Evolutionary conservation across 2,797 vertebrate species (phyloP).

Genomic region (Orestias chungarensis): DNA sequence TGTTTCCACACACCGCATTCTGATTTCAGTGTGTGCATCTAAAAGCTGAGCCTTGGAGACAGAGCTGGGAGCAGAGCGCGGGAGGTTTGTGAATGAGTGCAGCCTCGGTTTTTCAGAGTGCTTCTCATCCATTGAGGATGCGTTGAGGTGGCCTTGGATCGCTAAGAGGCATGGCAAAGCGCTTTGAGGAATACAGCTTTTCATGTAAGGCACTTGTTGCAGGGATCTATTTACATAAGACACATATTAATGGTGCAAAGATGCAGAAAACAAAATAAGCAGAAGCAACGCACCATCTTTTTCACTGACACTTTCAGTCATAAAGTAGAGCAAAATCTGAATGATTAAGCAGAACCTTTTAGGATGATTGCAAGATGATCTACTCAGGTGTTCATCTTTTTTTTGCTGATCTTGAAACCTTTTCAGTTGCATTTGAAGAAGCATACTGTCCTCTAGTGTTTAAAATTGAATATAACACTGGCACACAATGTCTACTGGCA

Average conservation of each 20-base stretch:
- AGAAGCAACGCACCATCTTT: background rate
- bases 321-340: conserved; percentile 3
- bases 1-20: conserved; percentile 46
- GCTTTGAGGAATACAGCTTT: conserved; percentile 53
- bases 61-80: conserved; percentile 41
- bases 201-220: conserved; percentile 49
- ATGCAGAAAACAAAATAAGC: background rate
- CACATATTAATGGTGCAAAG: conserved; percentile 24
- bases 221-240: conserved; percentile 33
- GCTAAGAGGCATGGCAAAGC: conserved; percentile 50
- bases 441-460: conserved; percentile 69
- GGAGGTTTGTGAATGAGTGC: conserved; percentile 46
- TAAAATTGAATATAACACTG: background rate
- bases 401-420: background rate
- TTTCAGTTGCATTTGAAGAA: conserved; percentile 5
- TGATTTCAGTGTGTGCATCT: conserved; percentile 49
- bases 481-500: background rate
- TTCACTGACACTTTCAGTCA: background rate
- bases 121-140: conserved; percentile 68
- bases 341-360: background rate
- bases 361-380: conserved; percentile 10
- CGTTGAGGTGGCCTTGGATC: conserved; percentile 71
- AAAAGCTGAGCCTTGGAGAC: conserved; percentile 52
- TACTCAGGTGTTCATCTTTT: conserved; percentile 14
- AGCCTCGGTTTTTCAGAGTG: conserved; percentile 57